Base-by-base conservation (phyloP, 2,888 invertebrate species). In the Zygaena filipendulae region DNA sequence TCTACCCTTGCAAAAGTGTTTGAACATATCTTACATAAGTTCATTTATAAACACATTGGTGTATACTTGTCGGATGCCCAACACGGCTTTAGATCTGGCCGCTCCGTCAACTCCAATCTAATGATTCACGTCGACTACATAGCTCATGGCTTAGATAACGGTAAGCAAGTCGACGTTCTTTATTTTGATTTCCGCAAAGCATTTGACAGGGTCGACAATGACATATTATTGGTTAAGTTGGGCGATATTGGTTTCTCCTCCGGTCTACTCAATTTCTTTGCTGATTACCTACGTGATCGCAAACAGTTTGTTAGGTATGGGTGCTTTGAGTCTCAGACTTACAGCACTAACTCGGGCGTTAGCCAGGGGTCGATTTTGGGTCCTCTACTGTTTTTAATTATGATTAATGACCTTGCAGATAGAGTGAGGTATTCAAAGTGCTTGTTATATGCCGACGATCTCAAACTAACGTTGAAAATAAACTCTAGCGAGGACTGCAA, bases 51-150 rank as follows among this genome's bases (percentile, higher is more conserved):
- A n/a, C 27, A 29, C 18, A n/a, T 30, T n/a, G 21, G 27, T 3
- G 21, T 27, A 7, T 29, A 21, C 23, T 22, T 33, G 4, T 10
- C 10, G 8, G 21, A 30, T 11, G n/a, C 27, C 3, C 33, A 33
- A 10, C 33, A 33, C 18, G 30, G 30, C 6, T 34, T 34, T 21
- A 16, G 30, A 12, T 5, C 11, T 1, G 25, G 25, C 3, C n/a
- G 28, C 1, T 34, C 34, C 1, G 34, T 34, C 6, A 27, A 25
- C 14, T 27, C 26, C 2, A 33, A 33, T 11, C 25, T 30, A 3
- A n/a, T 34, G 3, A 25, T 27, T 7, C 6, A 27, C 2, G 22
- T 21, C 2, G 13, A 27, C 11, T 9, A 10, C 10, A 13, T 30
- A 2, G 27, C 30, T 2, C 2, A 13, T 7, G 7, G 21, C 11